A percentile compares a stretch with the other conserved stretches of the same genome.
Evolutionary conservation across 2,113 vertebrate species (phyloP).

Genomic region (Steatornis caripensis): DNA sequence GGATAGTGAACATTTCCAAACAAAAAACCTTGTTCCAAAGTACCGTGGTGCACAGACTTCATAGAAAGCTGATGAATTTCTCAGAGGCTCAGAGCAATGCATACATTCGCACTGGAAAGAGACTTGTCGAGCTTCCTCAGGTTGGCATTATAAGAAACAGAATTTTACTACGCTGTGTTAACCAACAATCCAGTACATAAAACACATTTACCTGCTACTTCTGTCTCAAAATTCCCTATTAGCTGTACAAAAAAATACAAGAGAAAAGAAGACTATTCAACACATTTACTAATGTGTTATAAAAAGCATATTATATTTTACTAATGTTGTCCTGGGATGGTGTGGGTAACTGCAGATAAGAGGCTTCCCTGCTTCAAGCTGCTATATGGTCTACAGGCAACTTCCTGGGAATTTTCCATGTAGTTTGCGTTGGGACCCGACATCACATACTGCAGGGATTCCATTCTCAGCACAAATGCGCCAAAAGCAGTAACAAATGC

Average conservation of each 20-base stretch:
- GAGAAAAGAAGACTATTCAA: not conserved
- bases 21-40: not conserved
- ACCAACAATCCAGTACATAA: not conserved
- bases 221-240: not conserved
- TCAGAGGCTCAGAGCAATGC: not conserved
- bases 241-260: not conserved
- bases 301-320: not conserved
- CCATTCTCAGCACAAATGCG: not conserved
- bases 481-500: not conserved
- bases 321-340: not conserved
- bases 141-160: not conserved
- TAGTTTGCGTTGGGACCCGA: not conserved
- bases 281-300: not conserved
- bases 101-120: not conserved
- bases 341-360: not conserved
- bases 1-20: not conserved
- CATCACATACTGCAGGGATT: not conserved
- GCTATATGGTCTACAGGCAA: not conserved
- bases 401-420: not conserved
- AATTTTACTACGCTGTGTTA: not conserved
- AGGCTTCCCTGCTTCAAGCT: not conserved
- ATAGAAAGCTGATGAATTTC: not conserved
- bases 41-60: not conserved
- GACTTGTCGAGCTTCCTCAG: not conserved
- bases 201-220: not conserved